A percentile compares a stretch with the other conserved stretches of the same genome.
These are phyloP conservation scores for Oryzias celebensis DNA, from an alignment of 2,113 vertebrate genomes.

Conservation along the genomic window DNA sequence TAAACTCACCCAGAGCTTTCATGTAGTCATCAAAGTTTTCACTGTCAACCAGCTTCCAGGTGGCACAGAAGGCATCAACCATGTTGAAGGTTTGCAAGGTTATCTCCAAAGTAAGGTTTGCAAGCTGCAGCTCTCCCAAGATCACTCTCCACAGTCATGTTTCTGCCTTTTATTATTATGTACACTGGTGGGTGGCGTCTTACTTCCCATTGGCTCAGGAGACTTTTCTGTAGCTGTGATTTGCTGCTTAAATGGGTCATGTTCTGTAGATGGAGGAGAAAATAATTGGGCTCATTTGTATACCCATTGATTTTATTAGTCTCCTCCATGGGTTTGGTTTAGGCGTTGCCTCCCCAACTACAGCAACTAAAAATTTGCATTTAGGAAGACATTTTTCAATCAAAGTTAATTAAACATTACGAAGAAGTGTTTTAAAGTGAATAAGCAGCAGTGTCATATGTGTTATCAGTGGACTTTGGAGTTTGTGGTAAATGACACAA, in stretches of 20 bases:
- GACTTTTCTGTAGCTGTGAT: slow-evolving; percentile 43
- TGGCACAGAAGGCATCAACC: slow-evolving; percentile 92
- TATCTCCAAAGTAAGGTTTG: slow-evolving; percentile 44
- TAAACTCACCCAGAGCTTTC: slow-evolving; percentile 86
- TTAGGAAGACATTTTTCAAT: neutral
- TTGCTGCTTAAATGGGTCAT: slow-evolving; percentile 60
- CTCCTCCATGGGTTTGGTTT: slow-evolving; percentile 15
- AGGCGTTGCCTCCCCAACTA: no score
- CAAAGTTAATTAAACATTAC: no score
- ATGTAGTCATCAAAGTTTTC: slow-evolving; percentile 95
- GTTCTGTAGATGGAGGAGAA: neutral
- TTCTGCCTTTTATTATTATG: slow-evolving; percentile 55
- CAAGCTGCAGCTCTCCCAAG: slow-evolving; percentile 33
- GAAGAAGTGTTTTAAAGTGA: no score
- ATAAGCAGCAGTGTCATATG: no score
- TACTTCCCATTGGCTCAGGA: slow-evolving; percentile 64
- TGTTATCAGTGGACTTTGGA: no score
- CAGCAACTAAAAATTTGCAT: neutral
- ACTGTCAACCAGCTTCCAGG: slow-evolving; percentile 91
- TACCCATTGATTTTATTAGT: slow-evolving; percentile 47
- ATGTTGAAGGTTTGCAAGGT: slow-evolving; percentile 70
- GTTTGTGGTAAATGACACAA: no score
- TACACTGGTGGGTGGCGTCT: slow-evolving; percentile 45
- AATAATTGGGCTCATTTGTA: slow-evolving; percentile 44
- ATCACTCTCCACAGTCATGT: slow-evolving; percentile 33